Conservation (phyloP, 2,113 vertebrate species). For the Pseudorectes ferrugineus region DNA sequence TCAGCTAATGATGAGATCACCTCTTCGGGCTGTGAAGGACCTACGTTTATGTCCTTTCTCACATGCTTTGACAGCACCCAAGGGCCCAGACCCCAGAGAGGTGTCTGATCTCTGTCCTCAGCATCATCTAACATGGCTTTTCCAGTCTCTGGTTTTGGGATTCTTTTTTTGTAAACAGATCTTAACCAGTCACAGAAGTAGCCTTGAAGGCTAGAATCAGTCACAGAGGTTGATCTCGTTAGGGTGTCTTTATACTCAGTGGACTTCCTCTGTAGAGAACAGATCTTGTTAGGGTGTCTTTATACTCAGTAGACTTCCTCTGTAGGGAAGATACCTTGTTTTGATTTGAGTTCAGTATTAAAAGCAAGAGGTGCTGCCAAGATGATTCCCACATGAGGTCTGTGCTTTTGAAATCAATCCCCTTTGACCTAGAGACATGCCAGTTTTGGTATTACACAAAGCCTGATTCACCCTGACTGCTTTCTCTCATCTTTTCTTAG, state of each 20-base stretch:
- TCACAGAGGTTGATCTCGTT: not conserved
- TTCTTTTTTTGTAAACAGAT: not conserved
- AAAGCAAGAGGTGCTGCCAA: not conserved
- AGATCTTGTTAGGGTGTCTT: not conserved
- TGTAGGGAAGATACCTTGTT: not conserved
- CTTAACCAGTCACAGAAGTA: not conserved
- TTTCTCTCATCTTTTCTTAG: not conserved
- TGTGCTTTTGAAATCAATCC: not conserved
- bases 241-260: not conserved
- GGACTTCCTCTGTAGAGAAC: too few species aligned
- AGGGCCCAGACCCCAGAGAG: accelerated
- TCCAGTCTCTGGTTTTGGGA: not conserved
- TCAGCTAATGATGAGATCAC: not conserved
- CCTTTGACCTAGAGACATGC: not conserved
- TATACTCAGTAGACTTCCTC: not conserved
- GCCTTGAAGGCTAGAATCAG: not conserved
- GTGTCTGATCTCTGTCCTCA: not conserved
- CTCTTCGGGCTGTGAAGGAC: not conserved
- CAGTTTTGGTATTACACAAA: not conserved
- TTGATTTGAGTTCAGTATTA: not conserved
- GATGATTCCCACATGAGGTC: accelerated
- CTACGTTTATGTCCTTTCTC: not conserved
- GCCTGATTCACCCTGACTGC: not conserved
- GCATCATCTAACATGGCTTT: not conserved
- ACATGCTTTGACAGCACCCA: not conserved